Conservation (phyloP, 2,888 invertebrate species). For the Epinotia bilunana region DNA sequence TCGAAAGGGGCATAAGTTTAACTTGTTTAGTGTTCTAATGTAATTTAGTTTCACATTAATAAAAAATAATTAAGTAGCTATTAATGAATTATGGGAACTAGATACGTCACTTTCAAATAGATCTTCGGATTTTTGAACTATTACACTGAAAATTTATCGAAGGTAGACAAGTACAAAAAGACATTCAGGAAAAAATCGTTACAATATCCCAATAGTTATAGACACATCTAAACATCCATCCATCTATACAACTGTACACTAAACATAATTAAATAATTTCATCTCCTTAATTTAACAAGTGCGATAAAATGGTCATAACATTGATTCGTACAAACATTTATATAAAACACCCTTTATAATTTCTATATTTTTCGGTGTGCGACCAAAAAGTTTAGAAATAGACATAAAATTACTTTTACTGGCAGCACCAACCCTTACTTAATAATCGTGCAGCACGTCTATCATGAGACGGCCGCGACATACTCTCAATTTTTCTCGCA, state of each 20-base stretch:
- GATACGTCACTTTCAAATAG: neutral
- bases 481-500: too few species aligned
- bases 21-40: neutral
- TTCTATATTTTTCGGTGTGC: constrained; percentile 25
- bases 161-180: constrained; percentile 43
- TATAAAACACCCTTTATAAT: constrained; percentile 39
- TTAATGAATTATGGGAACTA: neutral
- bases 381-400: constrained; percentile 28
- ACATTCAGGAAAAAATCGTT: constrained; percentile 30
- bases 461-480: too few species aligned
- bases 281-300: constrained; percentile 54
- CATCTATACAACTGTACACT: constrained; percentile 57
- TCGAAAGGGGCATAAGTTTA: neutral
- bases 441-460: neutral
- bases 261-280: constrained; percentile 51
- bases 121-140: constrained; percentile 3
- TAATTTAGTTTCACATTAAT: neutral
- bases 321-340: constrained; percentile 60
- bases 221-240: constrained; percentile 46
- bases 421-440: neutral
- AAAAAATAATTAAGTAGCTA: neutral
- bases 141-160: constrained; percentile 26
- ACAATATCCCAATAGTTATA: constrained; percentile 36
- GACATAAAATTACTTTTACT: neutral
- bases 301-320: constrained; percentile 58